Conservation (phyloP, 2,113 vertebrate species). For the Talpa occidentalis region DNA sequence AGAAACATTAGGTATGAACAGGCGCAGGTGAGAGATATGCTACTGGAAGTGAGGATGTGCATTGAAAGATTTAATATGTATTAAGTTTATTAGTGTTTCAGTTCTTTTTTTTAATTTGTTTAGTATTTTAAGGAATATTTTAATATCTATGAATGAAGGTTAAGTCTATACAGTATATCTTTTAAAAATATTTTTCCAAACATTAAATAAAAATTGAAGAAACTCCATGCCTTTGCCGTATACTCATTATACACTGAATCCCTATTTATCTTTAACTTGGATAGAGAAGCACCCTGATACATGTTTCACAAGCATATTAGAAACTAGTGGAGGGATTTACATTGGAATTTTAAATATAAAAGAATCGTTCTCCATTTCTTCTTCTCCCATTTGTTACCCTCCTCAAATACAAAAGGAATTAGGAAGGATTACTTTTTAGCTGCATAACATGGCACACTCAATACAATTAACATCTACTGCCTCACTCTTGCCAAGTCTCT, state of each 20-base stretch:
- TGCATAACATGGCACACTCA: not conserved
- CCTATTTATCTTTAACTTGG: not conserved
- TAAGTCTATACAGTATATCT: not conserved
- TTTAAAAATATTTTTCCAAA: not conserved
- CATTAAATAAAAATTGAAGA: not conserved
- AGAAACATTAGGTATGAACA: not conserved
- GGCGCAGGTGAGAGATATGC: not conserved
- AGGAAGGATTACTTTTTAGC: not conserved
- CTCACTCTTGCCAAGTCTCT: not conserved
- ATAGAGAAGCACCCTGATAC: too few species aligned
- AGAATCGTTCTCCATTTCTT: not conserved
- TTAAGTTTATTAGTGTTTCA: not conserved
- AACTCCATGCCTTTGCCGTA: not conserved
- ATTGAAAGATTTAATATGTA: not conserved
- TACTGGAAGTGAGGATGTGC: not conserved
- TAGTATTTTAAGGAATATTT: not conserved
- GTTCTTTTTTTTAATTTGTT: not conserved
- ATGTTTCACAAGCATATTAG: not conserved
- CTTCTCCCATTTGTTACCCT: not conserved
- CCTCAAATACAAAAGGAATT: not conserved
- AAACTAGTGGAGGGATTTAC: not conserved
- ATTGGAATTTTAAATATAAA: not conserved
- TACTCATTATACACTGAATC: not conserved
- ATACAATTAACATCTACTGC: not conserved
- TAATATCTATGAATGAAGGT: not conserved